Percentiles rank a stretch among this genome's conserved stretches.
Evolutionary conservation across 2,888 invertebrate genomes (phyloP).

Genomic region (Zhuqinia jingwanae): DNA sequence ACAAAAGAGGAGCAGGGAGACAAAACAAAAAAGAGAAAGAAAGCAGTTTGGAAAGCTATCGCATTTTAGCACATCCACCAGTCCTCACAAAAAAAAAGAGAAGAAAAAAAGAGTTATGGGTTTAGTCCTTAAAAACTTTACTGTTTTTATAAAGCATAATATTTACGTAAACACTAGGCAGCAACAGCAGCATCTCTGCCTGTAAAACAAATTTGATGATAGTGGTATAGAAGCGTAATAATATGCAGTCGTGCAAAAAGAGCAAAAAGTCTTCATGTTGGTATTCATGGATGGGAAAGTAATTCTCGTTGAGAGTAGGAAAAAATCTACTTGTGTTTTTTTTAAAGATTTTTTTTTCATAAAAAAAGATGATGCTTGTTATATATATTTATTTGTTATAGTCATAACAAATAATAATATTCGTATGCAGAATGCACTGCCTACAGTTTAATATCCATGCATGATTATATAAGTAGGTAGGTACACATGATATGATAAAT

Average conservation of each 20-base stretch:
- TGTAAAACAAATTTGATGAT: not conserved
- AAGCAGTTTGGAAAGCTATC: conserved; percentile 53
- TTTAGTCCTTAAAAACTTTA: conserved; percentile 25
- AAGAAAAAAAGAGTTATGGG: conserved; percentile 47
- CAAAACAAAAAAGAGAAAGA: not conserved
- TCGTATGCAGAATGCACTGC: not conserved
- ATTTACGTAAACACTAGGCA: not conserved
- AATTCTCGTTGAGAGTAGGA: conserved; percentile 19
- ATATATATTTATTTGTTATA: no score
- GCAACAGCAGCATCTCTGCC: no score
- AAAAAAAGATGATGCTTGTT: not conserved
- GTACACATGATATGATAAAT: not conserved
- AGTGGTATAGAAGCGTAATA: not conserved
- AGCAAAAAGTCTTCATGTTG: not conserved
- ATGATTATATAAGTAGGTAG: not conserved
- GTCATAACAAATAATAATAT: conserved; percentile 9
- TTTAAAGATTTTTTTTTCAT: conserved; percentile 17
- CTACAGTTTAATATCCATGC: not conserved
- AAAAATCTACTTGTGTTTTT: conserved; percentile 40
- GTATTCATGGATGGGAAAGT: conserved; percentile 59
- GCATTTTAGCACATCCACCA: conserved; percentile 56
- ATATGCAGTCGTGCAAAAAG: conserved; percentile 33
- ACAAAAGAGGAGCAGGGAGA: no score
- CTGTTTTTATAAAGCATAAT: not conserved
- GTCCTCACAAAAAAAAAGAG: conserved; percentile 15